These are phyloP conservation scores for Dusona sp. DNA, from an alignment of 2,888 invertebrate genomes.

Conservation along the genomic window DNA sequence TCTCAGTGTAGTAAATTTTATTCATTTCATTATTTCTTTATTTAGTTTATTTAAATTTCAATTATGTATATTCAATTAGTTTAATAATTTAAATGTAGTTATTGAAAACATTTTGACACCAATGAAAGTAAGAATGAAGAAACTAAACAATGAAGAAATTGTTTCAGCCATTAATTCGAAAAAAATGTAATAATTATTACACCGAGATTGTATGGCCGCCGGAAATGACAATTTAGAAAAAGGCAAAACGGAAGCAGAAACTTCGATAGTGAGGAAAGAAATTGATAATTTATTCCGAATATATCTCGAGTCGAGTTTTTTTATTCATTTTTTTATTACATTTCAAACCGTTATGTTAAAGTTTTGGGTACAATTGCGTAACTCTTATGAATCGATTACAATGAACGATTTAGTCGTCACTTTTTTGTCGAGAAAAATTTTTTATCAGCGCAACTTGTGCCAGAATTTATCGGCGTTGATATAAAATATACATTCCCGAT, in stretches of 20 bases:
- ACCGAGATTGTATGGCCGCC: not conserved
- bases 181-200: not conserved
- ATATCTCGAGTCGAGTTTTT: not conserved
- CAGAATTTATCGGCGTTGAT: conserved; percentile 22
- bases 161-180: not conserved
- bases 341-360: not conserved
- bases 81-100: too few relatives aligned
- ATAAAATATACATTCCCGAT: conserved; percentile 12
- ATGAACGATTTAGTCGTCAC: conserved; percentile 35
- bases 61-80: too few relatives aligned
- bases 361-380: conserved; percentile 20
- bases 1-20: too few relatives aligned
- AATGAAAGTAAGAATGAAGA: not conserved
- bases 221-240: conserved; percentile 1
- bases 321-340: not conserved
- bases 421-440: not conserved
- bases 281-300: conserved; percentile 50
- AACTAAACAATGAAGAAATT: not conserved
- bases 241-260: conserved; percentile 1
- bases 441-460: conserved; percentile 38
- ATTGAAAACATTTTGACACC: too few relatives aligned
- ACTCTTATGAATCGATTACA: conserved; percentile 42
- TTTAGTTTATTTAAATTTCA: too few relatives aligned
- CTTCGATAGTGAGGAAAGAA: conserved; percentile 31
- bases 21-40: too few relatives aligned